phyloP scores from a whole-genome alignment of 2,888 invertebrate species.

The Tachina fera region DNA sequence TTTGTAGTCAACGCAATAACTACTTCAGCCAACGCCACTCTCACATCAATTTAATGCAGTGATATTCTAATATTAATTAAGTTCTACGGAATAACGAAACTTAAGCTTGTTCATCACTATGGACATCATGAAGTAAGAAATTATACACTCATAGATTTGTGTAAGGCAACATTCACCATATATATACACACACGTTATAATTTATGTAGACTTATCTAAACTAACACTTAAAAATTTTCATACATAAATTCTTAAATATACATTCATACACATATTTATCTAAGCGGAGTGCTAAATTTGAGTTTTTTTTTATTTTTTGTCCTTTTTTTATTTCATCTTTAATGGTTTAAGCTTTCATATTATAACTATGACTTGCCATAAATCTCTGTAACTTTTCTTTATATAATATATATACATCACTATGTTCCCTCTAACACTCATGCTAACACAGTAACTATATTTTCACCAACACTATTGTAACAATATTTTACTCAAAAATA shows the following conservation, averaged over 20 bases:
- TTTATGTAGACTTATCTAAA: slow-evolving; percentile 3
- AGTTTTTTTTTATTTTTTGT: too few relatives aligned
- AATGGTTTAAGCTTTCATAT: slow-evolving; percentile 69
- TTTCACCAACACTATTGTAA: slow-evolving; percentile 16
- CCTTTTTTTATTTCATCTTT: slow-evolving; percentile 50
- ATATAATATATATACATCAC: slow-evolving; percentile 48
- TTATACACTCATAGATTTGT: background rate
- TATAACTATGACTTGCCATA: slow-evolving; percentile 69
- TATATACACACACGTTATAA: background rate
- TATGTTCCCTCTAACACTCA: background rate
- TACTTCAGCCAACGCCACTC: too few relatives aligned
- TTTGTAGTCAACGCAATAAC: too few relatives aligned
- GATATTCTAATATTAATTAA: too few relatives aligned
- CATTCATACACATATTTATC: background rate
- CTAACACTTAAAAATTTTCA: background rate
- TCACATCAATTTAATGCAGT: too few relatives aligned
- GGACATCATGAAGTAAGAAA: background rate
- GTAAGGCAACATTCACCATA: background rate
- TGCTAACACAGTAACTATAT: background rate
- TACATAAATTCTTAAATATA: slow-evolving; percentile 6
- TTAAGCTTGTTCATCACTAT: background rate
- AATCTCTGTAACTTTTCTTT: slow-evolving; percentile 64
- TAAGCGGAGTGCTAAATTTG: background rate
- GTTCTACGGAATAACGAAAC: too few relatives aligned
- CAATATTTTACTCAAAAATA: slow-evolving; percentile 19